Percentiles rank a stretch among this genome's conserved stretches.
Evolutionary conservation across 2,888 invertebrate genomes (phyloP).

Genomic region (Heliconius sara): DNA sequence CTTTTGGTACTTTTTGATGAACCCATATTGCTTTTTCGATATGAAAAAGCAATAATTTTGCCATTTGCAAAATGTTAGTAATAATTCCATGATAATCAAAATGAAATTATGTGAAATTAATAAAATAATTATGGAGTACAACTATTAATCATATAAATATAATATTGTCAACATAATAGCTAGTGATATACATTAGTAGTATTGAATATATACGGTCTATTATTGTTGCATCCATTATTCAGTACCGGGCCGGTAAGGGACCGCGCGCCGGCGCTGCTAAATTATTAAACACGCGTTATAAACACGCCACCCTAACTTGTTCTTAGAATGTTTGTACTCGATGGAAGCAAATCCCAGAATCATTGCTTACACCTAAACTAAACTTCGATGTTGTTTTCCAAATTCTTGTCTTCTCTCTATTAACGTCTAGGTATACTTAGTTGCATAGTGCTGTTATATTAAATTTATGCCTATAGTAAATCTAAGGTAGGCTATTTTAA

Average conservation of each 20-base stretch:
- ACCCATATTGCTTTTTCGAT: background rate
- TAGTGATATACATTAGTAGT: conserved; percentile 44
- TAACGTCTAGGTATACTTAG: background rate
- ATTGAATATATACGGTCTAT: conserved; percentile 70
- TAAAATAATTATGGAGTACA: background rate
- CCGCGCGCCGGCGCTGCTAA: conserved; percentile 68
- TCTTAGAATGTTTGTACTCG: conserved; percentile 64
- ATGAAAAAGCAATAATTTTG: background rate
- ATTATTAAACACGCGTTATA: conserved; percentile 82
- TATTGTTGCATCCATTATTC: conserved; percentile 82
- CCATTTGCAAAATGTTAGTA: background rate
- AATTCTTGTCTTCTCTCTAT: background rate
- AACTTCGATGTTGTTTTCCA: conserved; percentile 12
- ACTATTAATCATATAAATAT: conserved; percentile 11
- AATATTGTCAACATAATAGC: conserved; percentile 18
- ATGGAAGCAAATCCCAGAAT: conserved; percentile 64
- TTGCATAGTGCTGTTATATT: background rate
- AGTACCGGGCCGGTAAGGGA: conserved; percentile 70
- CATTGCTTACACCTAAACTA: conserved; percentile 54
- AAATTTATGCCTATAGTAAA: conserved; percentile 9
- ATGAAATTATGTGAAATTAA: background rate
- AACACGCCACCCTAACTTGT: conserved; percentile 72
- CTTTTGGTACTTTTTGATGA: background rate
- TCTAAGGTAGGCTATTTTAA: conserved; percentile 33
- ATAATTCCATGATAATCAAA: background rate